Evolutionary conservation across 1,140 invertebrate genomes (phyloP), one percentile per base, ranked within the genome.

Genomic region (Cecropterus lyciades): DNA sequence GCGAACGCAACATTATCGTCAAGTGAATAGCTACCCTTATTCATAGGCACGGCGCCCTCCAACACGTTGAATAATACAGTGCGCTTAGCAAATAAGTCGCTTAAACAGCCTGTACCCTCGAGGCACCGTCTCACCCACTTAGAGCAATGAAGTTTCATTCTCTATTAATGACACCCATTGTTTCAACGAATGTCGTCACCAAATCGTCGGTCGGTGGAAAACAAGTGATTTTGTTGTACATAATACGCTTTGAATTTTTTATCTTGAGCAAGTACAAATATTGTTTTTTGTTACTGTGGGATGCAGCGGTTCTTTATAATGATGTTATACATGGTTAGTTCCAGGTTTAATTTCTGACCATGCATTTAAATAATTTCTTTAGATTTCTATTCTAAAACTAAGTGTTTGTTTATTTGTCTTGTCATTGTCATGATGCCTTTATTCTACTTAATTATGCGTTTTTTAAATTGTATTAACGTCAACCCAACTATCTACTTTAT

Each of bases 61-160:
- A 56, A 60, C 59, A 24, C 59, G 67, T 67, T 72, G 68, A 72
- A 75, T 78, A 78, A 77, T 70, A 72, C 51, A 72, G 59, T 62
- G 55, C 68, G 69, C 55, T 72, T 70, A 73, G 73, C 46, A 69
- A 67, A 73, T 69, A 70, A 73, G 65, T 71, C 65, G 53, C 48
- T 65, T 70, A 67, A 68, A 68, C 60, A 53, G 48, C 30, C 52
- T 24, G 17, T 48, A 65, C 40, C 51, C 59, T 56, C 40, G 27
- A 42, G 17, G 51, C 69, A 24, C 45, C 64, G 51, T 59, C 69
- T 49, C 53, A 67, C 53, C 70, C 67, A 73, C 73, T 75, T 73
- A 70, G 42, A 40, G 48, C 71, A 69, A 73, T 70, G 65, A 66
- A 73, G 69, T 72, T 70, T 57, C 68, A 69, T 73, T 70, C 55